Evolutionary conservation across 2,797 vertebrate genomes (phyloP).

Genomic region (Pseudomugil gertrudae): DNA sequence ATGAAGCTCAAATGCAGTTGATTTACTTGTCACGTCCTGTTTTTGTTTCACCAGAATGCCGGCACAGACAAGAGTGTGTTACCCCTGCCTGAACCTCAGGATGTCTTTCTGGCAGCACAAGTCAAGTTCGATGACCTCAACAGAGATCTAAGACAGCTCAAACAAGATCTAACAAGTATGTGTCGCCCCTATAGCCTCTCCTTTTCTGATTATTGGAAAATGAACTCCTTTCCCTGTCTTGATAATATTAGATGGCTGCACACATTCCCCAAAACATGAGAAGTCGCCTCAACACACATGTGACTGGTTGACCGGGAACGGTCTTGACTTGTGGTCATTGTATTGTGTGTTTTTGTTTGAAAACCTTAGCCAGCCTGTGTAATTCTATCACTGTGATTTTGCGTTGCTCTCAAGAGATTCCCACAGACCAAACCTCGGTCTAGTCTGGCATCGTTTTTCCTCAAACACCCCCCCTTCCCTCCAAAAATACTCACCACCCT

Average conservation of each 20-base stretch:
- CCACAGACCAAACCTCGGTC: conserved; percentile 60
- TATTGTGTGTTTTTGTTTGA: conserved; percentile 68
- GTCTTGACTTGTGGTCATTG: conserved; percentile 64
- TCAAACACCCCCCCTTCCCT: conserved; percentile 32
- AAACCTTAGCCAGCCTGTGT: conserved; percentile 58
- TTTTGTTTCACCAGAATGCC: conserved; percentile 81
- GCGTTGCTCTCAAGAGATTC: conserved; percentile 43
- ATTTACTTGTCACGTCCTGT: neutral
- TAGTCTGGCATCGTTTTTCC: conserved; percentile 66
- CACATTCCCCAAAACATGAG: conserved; percentile 32
- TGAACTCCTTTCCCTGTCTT: neutral
- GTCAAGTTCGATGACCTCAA: conserved; percentile 94
- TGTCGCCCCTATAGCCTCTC: conserved; percentile 6
- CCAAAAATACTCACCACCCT: conserved; percentile 46
- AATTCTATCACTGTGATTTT: conserved; percentile 70
- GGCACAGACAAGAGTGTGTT: conserved; percentile 91
- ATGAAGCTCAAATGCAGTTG: neutral
- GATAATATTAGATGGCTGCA: conserved; percentile 20
- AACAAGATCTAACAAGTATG: conserved; percentile 90
- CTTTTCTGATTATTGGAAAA: neutral
- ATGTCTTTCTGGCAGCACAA: conserved; percentile 93
- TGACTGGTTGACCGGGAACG: conserved; percentile 50
- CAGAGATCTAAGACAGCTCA: conserved; percentile 89
- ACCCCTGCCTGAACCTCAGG: conserved; percentile 93
- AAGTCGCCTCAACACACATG: conserved; percentile 19